A percentile compares a stretch with the other conserved stretches of the same genome.
Conservation (phyloP, 2,888 invertebrate genomes). For the Plemyria rubiginata region DNA sequence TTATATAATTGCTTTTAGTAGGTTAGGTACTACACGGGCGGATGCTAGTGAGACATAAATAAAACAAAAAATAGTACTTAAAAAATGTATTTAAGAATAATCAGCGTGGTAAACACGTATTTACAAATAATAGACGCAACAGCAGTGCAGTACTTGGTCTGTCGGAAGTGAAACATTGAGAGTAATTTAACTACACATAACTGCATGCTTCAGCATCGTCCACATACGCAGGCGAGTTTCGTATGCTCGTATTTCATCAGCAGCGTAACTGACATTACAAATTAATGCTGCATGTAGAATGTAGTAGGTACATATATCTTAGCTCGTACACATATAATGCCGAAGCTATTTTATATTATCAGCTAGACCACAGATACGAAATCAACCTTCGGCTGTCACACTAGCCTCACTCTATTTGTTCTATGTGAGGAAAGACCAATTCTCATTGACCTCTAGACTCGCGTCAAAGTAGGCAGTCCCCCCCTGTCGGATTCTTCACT, state of each 20-base stretch:
- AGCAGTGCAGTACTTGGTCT: constrained; percentile 37
- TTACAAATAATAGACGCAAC: constrained; percentile 61
- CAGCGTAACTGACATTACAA: neutral
- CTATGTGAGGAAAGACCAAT: neutral
- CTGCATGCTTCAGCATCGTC: constrained; percentile 2
- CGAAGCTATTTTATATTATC: no score
- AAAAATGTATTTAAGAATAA: constrained; percentile 71
- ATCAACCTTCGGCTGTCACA: neutral
- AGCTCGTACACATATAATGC: neutral
- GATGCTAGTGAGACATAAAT: constrained; percentile 24
- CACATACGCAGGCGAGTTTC: neutral
- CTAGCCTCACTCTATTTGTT: neutral
- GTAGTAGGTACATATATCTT: no score
- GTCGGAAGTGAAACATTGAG: constrained; percentile 5
- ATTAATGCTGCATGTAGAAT: neutral
- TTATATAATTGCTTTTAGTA: no score
- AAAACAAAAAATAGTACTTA: constrained; percentile 54
- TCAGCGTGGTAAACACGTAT: constrained; percentile 76
- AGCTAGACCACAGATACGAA: neutral
- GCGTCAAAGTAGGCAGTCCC: no score
- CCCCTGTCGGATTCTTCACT: no score
- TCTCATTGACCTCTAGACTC: no score
- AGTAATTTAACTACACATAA: constrained; percentile 1
- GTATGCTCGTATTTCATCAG: neutral
- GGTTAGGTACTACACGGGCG: neutral